A percentile compares a stretch with the other conserved stretches of the same genome.
Evolutionary conservation across 1,140 invertebrate species (phyloP).

Genomic region (Drosophila ironensis): DNA sequence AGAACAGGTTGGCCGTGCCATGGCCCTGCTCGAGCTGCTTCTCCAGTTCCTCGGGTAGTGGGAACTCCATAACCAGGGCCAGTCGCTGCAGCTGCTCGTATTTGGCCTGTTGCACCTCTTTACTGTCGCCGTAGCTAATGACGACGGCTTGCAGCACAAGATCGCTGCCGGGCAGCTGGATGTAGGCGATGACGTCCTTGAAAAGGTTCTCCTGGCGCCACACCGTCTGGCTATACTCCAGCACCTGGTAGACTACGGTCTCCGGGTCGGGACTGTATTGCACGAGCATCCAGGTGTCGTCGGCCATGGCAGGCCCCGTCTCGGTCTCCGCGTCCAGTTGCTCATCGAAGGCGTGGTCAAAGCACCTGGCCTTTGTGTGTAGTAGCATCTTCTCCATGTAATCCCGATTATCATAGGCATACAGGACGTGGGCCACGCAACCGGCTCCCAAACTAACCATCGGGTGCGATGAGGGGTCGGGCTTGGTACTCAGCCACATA

Average conservation of each 20-base stretch:
- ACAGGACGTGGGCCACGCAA: conserved; percentile 46
- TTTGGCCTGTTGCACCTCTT: conserved; percentile 26
- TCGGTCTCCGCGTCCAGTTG: conserved; percentile 16
- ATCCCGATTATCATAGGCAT: conserved; percentile 49
- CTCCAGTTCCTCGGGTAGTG: conserved; percentile 28
- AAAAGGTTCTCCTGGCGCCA: conserved; percentile 59
- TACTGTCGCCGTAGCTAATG: conserved; percentile 41
- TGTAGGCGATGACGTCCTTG: conserved; percentile 66
- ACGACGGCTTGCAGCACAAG: conserved; percentile 57
- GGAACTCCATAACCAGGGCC: conserved; percentile 42
- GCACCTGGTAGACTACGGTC: conserved; percentile 54
- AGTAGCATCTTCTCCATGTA: conserved; percentile 64
- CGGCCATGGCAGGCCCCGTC: conserved; percentile 16
- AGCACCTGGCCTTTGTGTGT: conserved; percentile 56
- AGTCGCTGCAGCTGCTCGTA: conserved; percentile 38
- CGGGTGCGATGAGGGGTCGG: conserved; percentile 14
- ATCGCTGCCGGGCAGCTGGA: conserved; percentile 42
- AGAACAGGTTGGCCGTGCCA: conserved; percentile 32
- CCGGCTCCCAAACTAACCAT: conserved; percentile 36
- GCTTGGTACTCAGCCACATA: conserved; percentile 54
- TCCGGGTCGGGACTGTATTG: conserved; percentile 68
- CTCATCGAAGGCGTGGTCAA: conserved; percentile 57
- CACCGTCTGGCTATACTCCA: conserved; percentile 46
- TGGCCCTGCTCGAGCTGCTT: conserved; percentile 10
- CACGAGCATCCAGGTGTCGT: conserved; percentile 59